Conservation (phyloP, 2,113 vertebrate genomes). For the Micronycteris hirsuta region DNA sequence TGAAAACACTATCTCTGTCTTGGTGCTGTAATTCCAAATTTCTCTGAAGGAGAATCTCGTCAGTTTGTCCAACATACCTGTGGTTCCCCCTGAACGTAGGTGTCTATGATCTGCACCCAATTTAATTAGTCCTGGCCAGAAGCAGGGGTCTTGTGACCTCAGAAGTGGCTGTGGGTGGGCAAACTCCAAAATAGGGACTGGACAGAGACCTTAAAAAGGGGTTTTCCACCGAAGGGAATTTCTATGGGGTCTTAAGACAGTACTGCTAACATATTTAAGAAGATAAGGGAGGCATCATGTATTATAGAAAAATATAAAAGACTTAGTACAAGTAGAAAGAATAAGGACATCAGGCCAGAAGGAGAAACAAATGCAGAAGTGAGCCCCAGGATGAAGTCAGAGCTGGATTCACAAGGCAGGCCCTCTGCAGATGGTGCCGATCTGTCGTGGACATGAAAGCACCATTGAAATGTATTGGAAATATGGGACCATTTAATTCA, state of each 20-base stretch:
- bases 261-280: not conserved
- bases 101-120: too few relatives aligned
- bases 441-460: not conserved
- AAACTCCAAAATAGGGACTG: not conserved
- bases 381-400: not conserved
- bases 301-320: not conserved
- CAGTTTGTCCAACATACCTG: not conserved
- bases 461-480: not conserved
- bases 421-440: fast-evolving
- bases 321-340: not conserved
- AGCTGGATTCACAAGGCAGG: not conserved
- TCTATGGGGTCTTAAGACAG: not conserved
- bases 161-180: not conserved
- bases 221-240: not conserved
- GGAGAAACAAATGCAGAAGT: not conserved
- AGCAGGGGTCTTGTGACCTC: not conserved
- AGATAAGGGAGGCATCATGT: not conserved
- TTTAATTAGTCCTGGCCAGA: not conserved
- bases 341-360: not conserved
- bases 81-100: not conserved
- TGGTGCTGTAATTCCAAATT: not conserved
- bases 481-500: not conserved
- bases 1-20: not conserved
- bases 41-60: not conserved
- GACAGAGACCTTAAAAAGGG: not conserved